phyloP scores from a whole-genome alignment of 2,113 vertebrate genomes.

The Hypanus sabinus region DNA sequence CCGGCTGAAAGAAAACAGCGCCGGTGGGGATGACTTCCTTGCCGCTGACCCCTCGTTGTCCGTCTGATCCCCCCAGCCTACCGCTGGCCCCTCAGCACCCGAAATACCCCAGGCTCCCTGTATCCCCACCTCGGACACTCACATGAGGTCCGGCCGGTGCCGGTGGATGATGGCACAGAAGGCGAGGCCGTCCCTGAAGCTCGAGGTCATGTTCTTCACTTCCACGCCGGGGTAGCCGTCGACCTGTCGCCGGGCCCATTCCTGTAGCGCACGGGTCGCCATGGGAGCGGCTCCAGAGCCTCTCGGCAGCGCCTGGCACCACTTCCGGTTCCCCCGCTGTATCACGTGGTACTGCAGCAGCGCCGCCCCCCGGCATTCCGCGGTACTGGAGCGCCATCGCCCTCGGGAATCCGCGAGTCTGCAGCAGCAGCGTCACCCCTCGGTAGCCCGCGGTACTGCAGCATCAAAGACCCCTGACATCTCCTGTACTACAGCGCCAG shows the following conservation, averaged over 20 bases:
- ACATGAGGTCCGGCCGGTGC: constrained; percentile 87
- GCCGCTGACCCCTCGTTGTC: not conserved
- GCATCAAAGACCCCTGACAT: not conserved
- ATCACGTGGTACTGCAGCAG: not conserved
- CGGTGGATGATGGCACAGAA: constrained; percentile 93
- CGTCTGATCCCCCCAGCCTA: not conserved
- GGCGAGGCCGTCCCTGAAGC: constrained; percentile 87
- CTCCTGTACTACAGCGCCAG: not conserved
- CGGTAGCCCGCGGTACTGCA: not conserved
- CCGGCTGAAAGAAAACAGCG: too few species aligned
- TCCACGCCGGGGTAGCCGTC: constrained; percentile 75
- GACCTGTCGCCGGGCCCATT: constrained; percentile 85
- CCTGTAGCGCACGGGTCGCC: constrained; percentile 79
- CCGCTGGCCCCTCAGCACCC: too few species aligned
- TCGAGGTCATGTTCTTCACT: constrained; percentile 80
- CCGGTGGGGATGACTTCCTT: too few species aligned
- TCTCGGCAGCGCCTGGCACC: not conserved
- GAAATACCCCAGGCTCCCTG: too few species aligned
- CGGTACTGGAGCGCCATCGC: not conserved
- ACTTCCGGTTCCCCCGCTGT: not conserved
- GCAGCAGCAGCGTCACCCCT: not conserved
- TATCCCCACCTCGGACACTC: constrained; percentile 52
- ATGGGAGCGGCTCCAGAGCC: constrained; percentile 45
- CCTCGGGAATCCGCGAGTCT: too few species aligned
- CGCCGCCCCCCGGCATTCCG: not conserved